Base-by-base conservation (phyloP, 2,888 invertebrate genomes). In the Hermaeophaga mercurialis region DNA sequence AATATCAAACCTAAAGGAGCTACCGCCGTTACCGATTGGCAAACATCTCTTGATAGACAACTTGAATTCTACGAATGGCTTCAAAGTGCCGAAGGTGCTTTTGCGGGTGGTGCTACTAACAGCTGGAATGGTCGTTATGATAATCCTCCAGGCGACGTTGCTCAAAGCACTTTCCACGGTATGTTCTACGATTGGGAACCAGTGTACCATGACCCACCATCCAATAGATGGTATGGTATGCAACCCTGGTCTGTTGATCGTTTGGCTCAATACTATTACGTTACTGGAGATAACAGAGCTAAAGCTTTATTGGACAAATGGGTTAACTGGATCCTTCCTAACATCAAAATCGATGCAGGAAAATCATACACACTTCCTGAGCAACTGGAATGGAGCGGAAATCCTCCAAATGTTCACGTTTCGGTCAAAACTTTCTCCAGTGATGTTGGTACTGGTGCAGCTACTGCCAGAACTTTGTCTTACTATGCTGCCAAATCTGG, bases 111-210 rank as follows among this genome's bases (percentile, higher is more conserved):
- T 19, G 68, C 63, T n/a, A 68, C 65, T 39, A 68, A 68, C 61
- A 65, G 63, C 6, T 66, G 66, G 63, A 65, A 68, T 9, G 66
- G 66, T 38, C 62, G 68, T 36, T 68, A 67, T 45, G 68, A 66
- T 33, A 62, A 62, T 9, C 66, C 68, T 1, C 36, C 52, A 9
- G 12, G 33, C n/a, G 59, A 66, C 11, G 33, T 68, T 6, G 60
- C 61, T 18, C 12, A 41, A n/a, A 62, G 66, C 38, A 62, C 61
- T 12, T 68, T 68, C n/a, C n/a, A n/a, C n/a, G n/a, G n/a, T n/a
- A n/a, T n/a, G n/a, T n/a, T n/a, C n/a, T n/a, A n/a, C n/a, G 67
- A 67, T 39, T 67, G 67, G 67, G 67, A 67, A 55, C 67, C 67
- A 14, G 66, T 66, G 6, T 67, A 67, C 54, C 67, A 67, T 39